A percentile compares a stretch with the other conserved stretches of the same genome.
Evolutionary conservation across 92 coral and sea anemone genomes (phyloP).

Genomic region (Zoanthus gigantus): DNA sequence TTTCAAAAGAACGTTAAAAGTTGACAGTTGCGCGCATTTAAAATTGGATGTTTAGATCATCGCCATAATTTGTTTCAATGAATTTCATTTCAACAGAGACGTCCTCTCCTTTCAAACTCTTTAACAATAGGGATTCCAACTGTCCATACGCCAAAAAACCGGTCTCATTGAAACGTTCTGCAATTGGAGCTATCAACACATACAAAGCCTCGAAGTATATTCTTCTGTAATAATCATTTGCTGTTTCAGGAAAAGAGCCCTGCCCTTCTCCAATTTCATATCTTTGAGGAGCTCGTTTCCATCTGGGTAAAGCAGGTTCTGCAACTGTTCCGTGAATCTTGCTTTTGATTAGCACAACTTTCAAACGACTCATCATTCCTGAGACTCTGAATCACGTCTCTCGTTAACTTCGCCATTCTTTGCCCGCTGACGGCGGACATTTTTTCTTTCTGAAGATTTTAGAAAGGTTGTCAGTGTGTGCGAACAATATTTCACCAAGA

Average conservation of each 20-base stretch:
- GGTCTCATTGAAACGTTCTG: slow-evolving; percentile 36
- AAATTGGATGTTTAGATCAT: slow-evolving; percentile 39
- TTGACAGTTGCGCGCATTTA: slow-evolving; percentile 49
- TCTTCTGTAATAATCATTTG: slow-evolving; percentile 22
- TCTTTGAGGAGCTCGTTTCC: slow-evolving; percentile 9
- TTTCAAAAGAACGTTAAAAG: slow-evolving; percentile 53
- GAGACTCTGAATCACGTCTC: neutral
- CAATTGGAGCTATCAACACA: slow-evolving; percentile 27
- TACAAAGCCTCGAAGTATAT: slow-evolving; percentile 18
- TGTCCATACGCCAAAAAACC: slow-evolving; percentile 11
- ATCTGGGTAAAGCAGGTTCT: neutral
- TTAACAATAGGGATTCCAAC: neutral
- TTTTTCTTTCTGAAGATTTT: slow-evolving; percentile 47
- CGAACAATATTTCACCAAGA: slow-evolving; percentile 33
- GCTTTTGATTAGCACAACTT: slow-evolving; percentile 1
- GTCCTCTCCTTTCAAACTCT: slow-evolving; percentile 47
- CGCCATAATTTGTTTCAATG: slow-evolving; percentile 53
- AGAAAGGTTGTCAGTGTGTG: slow-evolving; percentile 47
- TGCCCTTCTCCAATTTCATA: slow-evolving; percentile 2
- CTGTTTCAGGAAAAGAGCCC: slow-evolving; percentile 19
- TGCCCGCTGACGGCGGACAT: slow-evolving; percentile 3
- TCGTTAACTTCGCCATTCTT: neutral
- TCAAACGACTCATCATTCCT: neutral
- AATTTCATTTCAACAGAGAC: slow-evolving; percentile 49
- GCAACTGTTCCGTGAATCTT: neutral